Conservation (phyloP, 2,113 vertebrate species). For the Nerophis lumbriciformis region DNA sequence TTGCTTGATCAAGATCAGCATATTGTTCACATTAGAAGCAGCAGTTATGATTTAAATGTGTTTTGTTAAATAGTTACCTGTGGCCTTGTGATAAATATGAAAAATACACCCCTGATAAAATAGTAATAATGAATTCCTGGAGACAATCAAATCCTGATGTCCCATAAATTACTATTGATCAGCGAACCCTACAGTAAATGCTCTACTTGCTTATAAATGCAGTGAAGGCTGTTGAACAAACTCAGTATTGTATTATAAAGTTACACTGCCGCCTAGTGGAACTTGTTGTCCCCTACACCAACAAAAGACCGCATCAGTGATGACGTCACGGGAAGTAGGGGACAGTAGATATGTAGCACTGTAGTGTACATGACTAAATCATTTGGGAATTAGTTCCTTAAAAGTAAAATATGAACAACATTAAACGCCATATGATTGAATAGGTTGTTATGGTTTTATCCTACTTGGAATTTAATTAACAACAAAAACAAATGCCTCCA, state of each 20-base stretch:
- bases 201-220: not conserved
- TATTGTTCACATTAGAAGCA: not conserved
- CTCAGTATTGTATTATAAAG: not conserved
- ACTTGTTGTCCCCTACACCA: not conserved
- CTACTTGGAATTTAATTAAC: too few species aligned
- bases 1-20: too few species aligned
- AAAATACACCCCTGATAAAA: not conserved
- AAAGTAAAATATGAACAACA: too few species aligned
- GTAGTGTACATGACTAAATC: too few species aligned
- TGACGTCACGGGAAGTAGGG: too few species aligned
- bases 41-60: not conserved
- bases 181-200: not conserved
- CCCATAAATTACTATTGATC: not conserved
- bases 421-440: too few species aligned
- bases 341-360: too few species aligned
- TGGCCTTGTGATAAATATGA: not conserved
- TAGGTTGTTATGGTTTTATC: too few species aligned
- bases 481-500: too few species aligned
- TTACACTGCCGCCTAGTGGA: slow-evolving; percentile 35
- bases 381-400: too few species aligned
- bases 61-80: not conserved
- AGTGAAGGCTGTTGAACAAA: not conserved
- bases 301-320: not conserved
- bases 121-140: not conserved
- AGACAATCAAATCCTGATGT: not conserved